These are phyloP conservation scores for Salarias fasciatus DNA, from an alignment of 2,797 vertebrate genomes.

Conservation along the genomic window DNA sequence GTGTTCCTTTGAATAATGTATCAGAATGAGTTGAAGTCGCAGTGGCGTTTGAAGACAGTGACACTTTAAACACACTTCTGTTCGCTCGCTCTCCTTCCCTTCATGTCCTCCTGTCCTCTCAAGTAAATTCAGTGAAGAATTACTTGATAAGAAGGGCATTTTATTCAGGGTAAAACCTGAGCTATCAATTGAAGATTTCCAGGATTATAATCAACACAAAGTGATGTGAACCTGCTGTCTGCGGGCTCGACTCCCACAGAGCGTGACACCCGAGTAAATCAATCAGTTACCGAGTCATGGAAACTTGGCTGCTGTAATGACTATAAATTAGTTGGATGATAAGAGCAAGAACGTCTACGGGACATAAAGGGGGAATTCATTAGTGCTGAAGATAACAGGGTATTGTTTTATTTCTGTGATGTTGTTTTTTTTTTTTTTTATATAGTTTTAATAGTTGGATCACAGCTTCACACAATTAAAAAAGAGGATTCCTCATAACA, in stretches of 20 bases:
- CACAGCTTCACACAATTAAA: slow-evolving; percentile 5
- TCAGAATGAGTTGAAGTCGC: too few species aligned
- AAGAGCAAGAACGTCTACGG: slow-evolving; percentile 1
- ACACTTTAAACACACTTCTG: too few species aligned
- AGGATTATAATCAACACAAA: slow-evolving; percentile 2
- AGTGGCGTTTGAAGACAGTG: too few species aligned
- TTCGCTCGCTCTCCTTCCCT: too few species aligned
- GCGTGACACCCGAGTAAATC: slow-evolving; percentile 15
- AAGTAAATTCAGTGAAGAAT: too few species aligned
- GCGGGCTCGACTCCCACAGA: slow-evolving; percentile 6
- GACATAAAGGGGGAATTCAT: slow-evolving; percentile 21
- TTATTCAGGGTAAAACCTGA: too few species aligned
- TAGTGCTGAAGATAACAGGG: slow-evolving; percentile 11
- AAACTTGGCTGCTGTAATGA: slow-evolving; percentile 28
- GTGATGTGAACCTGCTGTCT: background rate
- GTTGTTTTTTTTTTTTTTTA: too few species aligned
- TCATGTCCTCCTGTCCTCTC: too few species aligned
- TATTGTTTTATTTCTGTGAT: slow-evolving; percentile 8
- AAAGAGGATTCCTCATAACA: background rate
- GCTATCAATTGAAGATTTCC: background rate
- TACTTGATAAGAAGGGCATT: too few species aligned
- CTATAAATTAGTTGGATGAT: slow-evolving; percentile 1
- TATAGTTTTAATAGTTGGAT: slow-evolving; percentile 2
- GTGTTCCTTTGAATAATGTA: too few species aligned
- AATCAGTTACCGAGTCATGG: slow-evolving; percentile 18